phyloP scores from a whole-genome alignment of 2,113 vertebrate genomes.

The Pyrgilauda ruficollis region DNA sequence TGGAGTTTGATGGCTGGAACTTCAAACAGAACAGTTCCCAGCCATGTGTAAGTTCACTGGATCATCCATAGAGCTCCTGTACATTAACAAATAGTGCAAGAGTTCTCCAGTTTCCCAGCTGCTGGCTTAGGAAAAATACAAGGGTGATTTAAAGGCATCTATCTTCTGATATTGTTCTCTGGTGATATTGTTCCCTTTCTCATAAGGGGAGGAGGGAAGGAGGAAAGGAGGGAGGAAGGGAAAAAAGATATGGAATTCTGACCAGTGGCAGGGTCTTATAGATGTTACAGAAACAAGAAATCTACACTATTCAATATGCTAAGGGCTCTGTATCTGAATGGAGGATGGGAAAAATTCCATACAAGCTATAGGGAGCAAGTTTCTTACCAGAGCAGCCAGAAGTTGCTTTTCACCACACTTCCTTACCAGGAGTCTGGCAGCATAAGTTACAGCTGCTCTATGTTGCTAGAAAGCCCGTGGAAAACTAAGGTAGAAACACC shows the following conservation, averaged over 20 bases:
- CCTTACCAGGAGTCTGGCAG: background rate
- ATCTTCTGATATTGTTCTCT: background rate
- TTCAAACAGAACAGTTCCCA: background rate
- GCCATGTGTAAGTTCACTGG: background rate
- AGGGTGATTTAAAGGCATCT: background rate
- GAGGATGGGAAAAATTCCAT: background rate
- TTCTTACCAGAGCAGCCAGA: background rate
- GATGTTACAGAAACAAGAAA: background rate
- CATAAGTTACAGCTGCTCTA: background rate
- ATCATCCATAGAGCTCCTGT: background rate
- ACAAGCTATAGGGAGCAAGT: background rate
- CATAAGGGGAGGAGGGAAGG: background rate
- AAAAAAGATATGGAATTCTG: background rate
- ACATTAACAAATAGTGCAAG: background rate
- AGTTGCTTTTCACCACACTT: background rate
- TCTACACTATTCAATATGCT: background rate
- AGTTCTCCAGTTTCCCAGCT: background rate
- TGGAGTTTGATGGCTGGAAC: background rate
- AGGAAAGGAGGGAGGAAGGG: too few species aligned
- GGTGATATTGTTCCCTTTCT: background rate
- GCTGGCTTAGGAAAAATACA: background rate
- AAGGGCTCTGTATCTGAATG: background rate
- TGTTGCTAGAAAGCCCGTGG: background rate
- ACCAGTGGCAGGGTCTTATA: rapidly evolving
- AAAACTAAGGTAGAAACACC: background rate